Base-by-base conservation (phyloP, 2,888 invertebrate genomes). In the Mesorhabditis sp. region DNA sequence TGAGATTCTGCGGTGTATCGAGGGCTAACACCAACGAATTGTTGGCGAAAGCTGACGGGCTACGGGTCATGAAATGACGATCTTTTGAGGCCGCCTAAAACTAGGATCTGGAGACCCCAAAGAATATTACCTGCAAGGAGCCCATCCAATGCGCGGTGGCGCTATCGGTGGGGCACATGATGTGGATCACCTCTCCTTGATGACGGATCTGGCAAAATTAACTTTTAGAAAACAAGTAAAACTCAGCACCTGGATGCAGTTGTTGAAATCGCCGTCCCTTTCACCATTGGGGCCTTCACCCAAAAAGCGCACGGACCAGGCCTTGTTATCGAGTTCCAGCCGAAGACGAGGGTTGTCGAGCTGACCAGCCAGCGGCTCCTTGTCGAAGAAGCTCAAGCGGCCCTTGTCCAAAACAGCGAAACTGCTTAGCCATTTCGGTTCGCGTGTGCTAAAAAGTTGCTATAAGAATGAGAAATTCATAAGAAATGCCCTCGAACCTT, bases 41-140 rank as follows among this genome's bases (percentile, higher is more conserved):
- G 15, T 10, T 75, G 5, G 76, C 73, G 43, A 76, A 74, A 28
- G 72, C 72, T 4, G 73, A 66, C 4, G 72, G 68, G 7, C 70
- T 72, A 44, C 73, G 69, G 10, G 73, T 76, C 28, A 74, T 45
- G 73, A 76, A 74, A 74, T 75, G 72, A 64, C 75, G 15, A 28
- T 73, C 73, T 7, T 71, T 50, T 43, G 75, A 75, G 3, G 78
- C 78, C 3, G 69, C 68, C 66, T 76, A 72, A 1, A 78, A 68
- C 43, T 73, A 75, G 74, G 4, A 74, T 71, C 76, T 76, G 76
- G 42, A 75, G 44, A 13, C 71, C 66, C 0, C 74, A 70, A 41
- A 66, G 70, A 43, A 71, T 72, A 4, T 76, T 76, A 3, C 75
- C 72, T 0, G 78, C 76, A 5, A 78, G 65, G 15, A 76, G 10